A percentile compares a stretch with the other conserved stretches of the same genome.
Conservation (phyloP, 2,888 invertebrate species). For the Leptinotarsa haldemani region DNA sequence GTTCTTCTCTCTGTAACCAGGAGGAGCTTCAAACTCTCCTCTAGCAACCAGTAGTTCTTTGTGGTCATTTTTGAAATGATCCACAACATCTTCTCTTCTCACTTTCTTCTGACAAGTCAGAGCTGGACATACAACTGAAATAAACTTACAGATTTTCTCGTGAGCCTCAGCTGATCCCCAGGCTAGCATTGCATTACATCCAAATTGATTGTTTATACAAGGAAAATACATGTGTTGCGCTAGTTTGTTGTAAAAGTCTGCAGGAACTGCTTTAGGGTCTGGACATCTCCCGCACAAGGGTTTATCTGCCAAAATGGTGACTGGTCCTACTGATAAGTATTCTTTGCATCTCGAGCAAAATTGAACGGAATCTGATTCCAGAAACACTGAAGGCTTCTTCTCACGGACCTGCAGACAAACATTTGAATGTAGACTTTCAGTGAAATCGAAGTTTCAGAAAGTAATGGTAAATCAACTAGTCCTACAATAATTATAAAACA, state of each 20-base stretch:
- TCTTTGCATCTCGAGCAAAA: neutral
- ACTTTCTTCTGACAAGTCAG: neutral
- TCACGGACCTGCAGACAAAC: neutral
- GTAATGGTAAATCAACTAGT: too few relatives aligned
- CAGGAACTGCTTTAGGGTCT: neutral
- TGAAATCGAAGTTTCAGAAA: too few relatives aligned
- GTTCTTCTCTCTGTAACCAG: neutral
- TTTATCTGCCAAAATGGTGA: neutral
- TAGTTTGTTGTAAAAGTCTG: conserved; percentile 6
- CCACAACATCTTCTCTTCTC: neutral
- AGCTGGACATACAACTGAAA: conserved; percentile 3
- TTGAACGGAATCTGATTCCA: neutral
- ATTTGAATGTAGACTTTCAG: too few relatives aligned
- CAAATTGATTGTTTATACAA: conserved; percentile 9
- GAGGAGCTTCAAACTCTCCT: conserved; percentile 2
- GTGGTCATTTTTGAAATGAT: conserved; percentile 8
- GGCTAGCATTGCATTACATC: conserved; percentile 16
- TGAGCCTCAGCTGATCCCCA: conserved; percentile 14
- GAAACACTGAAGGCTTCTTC: neutral
- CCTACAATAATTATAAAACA: too few relatives aligned
- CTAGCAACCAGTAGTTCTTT: neutral
- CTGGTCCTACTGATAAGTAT: conserved; percentile 23
- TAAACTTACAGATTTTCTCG: conserved; percentile 10
- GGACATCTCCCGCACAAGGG: conserved; percentile 17
- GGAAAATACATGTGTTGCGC: conserved; percentile 17